Base-by-base conservation (phyloP, 2,113 vertebrate genomes). In the Austrofundulus limnaeus region DNA sequence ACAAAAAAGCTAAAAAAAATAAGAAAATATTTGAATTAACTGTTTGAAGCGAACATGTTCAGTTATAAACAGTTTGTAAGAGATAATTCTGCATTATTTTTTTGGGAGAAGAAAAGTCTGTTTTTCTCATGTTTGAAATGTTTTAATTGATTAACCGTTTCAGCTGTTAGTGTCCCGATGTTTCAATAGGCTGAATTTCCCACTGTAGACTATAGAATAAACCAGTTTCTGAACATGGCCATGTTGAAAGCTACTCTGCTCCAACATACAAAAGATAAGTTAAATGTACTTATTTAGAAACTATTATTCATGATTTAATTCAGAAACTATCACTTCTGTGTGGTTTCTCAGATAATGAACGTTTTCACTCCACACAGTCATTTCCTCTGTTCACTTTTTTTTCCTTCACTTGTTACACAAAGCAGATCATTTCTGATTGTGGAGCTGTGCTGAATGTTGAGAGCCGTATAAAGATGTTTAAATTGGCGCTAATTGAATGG, bases 271-370 rank as follows among this genome's bases (percentile, higher is more conserved):
- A 59, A 67, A 17, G 50, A 78, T 25, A 65, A 23, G 49, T 64
- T 64, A 43, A 54, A n/a, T 23, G n/a, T n/a, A n/a, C n/a, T n/a
- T 42, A 42, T 28, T 82, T 64, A 61, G 54, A 24, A 46, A 23
- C 59, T 55, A 68, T 75, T 61, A 55, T 55, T 50, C 45, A n/a
- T 75, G 57, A 55, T 55, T 50, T 48, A n/a, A 45, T 28, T 67
- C 21, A 63, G 69, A 47, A 83, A 70, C 38, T 46, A 54, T 54
- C 37, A 58, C 34, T 71, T 64, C 41, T 28, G 50, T 71, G 57
- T 52, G 38, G 38, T 61, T 71, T 59, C 48, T 61, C 21, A 47
- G 52, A 53, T 39, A 72, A 59, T 58, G 57, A 60, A 24, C 41
- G n/a, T 47, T 61, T 75, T 57, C 34, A 25, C 37, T 31, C 59